phyloP scores from a whole-genome alignment of 1,140 invertebrate species.

The Drosophila orena region DNA sequence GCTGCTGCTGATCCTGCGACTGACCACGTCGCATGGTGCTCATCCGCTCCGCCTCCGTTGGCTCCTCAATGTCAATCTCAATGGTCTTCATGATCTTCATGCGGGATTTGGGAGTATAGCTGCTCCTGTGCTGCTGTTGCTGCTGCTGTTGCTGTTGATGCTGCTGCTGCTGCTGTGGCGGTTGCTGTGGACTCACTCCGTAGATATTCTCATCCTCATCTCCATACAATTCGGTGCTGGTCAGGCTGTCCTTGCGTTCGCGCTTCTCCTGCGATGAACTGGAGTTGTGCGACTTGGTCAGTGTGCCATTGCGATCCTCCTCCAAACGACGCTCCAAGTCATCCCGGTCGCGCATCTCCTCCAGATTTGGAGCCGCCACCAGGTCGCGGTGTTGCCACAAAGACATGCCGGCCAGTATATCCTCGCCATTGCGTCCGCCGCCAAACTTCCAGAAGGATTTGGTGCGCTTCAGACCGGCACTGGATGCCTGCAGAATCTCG shows the following conservation, averaged over 20 bases:
- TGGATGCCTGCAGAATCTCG: slow-evolving; percentile 79
- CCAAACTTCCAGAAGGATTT: slow-evolving; percentile 94
- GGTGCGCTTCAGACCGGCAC: slow-evolving; percentile 89
- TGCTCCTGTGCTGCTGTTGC: slow-evolving; percentile 49
- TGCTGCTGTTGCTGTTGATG: slow-evolving; percentile 39
- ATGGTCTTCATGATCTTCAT: slow-evolving; percentile 85
- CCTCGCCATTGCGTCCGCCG: slow-evolving; percentile 86
- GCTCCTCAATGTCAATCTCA: slow-evolving; percentile 82
- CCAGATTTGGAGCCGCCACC: slow-evolving; percentile 86
- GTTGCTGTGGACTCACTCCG: slow-evolving; percentile 64
- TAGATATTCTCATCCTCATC: slow-evolving; percentile 83
- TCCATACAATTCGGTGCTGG: slow-evolving; percentile 73
- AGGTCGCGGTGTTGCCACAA: slow-evolving; percentile 93
- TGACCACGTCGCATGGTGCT: slow-evolving; percentile 72
- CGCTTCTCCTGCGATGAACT: slow-evolving; percentile 76
- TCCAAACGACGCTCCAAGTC: slow-evolving; percentile 85
- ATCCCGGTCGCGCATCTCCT: slow-evolving; percentile 75
- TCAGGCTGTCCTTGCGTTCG: slow-evolving; percentile 77
- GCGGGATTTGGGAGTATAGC: slow-evolving; percentile 79
- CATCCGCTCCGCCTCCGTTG: slow-evolving; percentile 67
- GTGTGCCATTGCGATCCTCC: slow-evolving; percentile 71
- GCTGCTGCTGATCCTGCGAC: slow-evolving; percentile 44
- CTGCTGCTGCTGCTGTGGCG: slow-evolving; percentile 40
- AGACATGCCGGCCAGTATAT: slow-evolving; percentile 93
- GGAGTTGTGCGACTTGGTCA: slow-evolving; percentile 78